Evolutionary conservation across 92 coral and sea anemone species (phyloP).

Genomic region (Phenganax subtilis): DNA sequence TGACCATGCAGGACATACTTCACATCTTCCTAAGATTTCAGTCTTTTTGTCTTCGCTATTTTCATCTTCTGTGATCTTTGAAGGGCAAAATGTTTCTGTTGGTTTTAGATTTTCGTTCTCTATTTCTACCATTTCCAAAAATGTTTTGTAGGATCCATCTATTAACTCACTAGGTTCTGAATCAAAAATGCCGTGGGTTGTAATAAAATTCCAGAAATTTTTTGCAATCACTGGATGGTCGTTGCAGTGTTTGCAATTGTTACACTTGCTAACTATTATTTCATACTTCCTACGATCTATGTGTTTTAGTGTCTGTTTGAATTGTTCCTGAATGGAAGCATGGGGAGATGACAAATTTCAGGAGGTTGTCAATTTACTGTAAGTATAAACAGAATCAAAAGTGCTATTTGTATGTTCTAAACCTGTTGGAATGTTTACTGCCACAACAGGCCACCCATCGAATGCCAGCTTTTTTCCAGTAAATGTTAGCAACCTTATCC

Average conservation of each 20-base stretch:
- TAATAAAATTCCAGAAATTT: slow-evolving; percentile 15
- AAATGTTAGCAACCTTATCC: slow-evolving; percentile 35
- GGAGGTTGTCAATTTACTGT: slow-evolving; percentile 20
- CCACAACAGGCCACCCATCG: slow-evolving; percentile 45
- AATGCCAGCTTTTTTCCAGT: slow-evolving; percentile 49
- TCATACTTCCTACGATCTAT: slow-evolving; percentile 16
- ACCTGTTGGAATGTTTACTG: slow-evolving; percentile 26
- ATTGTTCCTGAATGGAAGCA: background rate
- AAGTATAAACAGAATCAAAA: slow-evolving; percentile 12
- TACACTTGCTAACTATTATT: slow-evolving; percentile 22
- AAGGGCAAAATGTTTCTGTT: slow-evolving; percentile 15
- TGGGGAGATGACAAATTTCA: slow-evolving; percentile 15
- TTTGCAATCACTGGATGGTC: slow-evolving; percentile 19
- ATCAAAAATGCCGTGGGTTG: slow-evolving; percentile 7
- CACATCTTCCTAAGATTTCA: slow-evolving; percentile 28
- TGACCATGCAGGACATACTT: slow-evolving; percentile 18
- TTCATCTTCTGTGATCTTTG: slow-evolving; percentile 21
- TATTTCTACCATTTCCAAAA: slow-evolving; percentile 32
- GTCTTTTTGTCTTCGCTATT: slow-evolving; percentile 19
- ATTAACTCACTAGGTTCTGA: slow-evolving; percentile 2
- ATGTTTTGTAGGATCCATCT: slow-evolving; percentile 24
- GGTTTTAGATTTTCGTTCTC: slow-evolving; percentile 30
- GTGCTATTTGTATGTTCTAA: slow-evolving; percentile 11
- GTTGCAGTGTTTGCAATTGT: slow-evolving; percentile 4
- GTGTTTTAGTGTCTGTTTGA: slow-evolving; percentile 14